Evolutionary conservation across 2,797 vertebrate species (phyloP).

Genomic region (Tiaroga cobitis): DNA sequence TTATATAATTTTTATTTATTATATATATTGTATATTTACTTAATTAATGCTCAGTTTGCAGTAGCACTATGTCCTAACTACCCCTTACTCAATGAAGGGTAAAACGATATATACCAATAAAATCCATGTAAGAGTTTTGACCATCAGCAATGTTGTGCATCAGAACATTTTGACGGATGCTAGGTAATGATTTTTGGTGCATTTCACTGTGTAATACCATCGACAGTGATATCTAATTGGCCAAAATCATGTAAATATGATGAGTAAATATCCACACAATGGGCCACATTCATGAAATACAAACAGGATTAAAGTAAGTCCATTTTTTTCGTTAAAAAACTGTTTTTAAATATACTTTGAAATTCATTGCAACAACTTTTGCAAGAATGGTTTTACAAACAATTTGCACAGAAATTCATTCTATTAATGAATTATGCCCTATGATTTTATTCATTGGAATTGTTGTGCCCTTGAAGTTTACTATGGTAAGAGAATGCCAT

Average conservation of each 20-base stretch:
- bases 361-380: background rate
- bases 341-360: background rate
- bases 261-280: background rate
- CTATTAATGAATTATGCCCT: background rate
- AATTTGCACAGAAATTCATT: background rate
- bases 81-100: background rate
- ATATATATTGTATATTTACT: background rate
- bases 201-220: background rate
- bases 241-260: background rate
- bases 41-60: background rate
- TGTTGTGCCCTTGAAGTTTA: background rate
- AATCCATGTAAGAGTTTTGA: background rate
- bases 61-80: background rate
- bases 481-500: background rate
- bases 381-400: background rate
- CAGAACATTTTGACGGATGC: background rate
- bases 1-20: background rate
- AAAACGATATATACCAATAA: background rate
- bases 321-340: background rate
- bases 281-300: background rate
- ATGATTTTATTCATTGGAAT: background rate
- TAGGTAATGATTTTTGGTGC: background rate
- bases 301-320: background rate
- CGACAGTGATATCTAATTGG: background rate
- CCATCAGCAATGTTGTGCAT: background rate